Evolutionary conservation across 2,888 invertebrate species (phyloP), one percentile per base, ranked within the genome.

Genomic region (Ditula angustiorana): DNA sequence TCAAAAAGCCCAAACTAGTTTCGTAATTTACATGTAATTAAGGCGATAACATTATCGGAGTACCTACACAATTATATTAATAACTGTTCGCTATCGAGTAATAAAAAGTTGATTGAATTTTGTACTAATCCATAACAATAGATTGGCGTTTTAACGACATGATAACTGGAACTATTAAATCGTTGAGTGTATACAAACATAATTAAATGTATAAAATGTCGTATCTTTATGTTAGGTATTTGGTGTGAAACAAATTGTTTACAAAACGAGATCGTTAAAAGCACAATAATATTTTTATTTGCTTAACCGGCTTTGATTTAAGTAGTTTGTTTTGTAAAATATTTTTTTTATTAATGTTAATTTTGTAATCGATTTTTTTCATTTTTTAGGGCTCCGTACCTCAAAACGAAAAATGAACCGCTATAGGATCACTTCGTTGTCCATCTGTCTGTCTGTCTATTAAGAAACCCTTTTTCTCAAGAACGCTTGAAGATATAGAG

Each of bases 1-100:
- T 69, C 50, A 55, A 63, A 71, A 62, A 44, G 13, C 58, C 37
- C 44, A 58, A 56, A 66, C 62, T 62, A 60, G 50, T 64, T 56
- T 46, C 33, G 58, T 21, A 50, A 50, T 59, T 47, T 35, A 44
- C n/a, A 26, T 49, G 53, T 58, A 59, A 59, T 49, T 49, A 46
- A 37, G 0, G 7, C 47, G 24, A 49, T 49, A 49, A 35, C 23
- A 19, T 35, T 35, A 59, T 37, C 35, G 33, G 2, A 33, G 5
- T 24, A 13, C 58, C 41, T 41, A 35, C 35, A 16, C 16, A 60
- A 60, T 28, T 53, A 24, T 19, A 26, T 23, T 35, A 24, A 41
- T 30, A 52, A 30, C 41, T 35, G 11, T 21, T 21, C 19, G 50
- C 52, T 52, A 30, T 52, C 50, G 41, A 10, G 35, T 35, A 33